Evolutionary conservation across 2,113 vertebrate species (phyloP).

Genomic region (Nycticryphes semicollaris): DNA sequence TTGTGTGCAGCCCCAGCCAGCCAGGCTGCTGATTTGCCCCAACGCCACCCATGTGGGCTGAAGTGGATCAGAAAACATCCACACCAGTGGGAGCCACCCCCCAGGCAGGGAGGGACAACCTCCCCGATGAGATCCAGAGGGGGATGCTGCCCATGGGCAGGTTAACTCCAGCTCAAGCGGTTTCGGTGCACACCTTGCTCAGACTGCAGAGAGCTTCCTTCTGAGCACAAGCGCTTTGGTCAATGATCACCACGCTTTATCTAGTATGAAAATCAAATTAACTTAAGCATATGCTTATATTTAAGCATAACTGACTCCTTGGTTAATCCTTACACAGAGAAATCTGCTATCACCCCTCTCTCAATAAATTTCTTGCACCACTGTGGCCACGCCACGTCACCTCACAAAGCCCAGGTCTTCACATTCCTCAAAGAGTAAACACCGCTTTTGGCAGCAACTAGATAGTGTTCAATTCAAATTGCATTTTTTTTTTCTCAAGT

Average conservation of each 20-base stretch:
- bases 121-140: background rate
- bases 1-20: background rate
- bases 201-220: background rate
- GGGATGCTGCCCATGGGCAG: background rate
- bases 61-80: background rate
- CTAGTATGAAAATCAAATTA: conserved; percentile 18
- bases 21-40: background rate
- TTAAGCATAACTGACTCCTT: background rate
- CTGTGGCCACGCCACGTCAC: fast-evolving
- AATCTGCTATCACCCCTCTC: background rate
- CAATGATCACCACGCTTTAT: background rate
- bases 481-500: background rate
- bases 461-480: background rate
- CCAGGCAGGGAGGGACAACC: background rate
- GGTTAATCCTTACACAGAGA: background rate
- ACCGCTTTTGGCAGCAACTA: background rate
- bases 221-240: background rate
- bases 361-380: background rate
- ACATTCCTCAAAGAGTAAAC: background rate
- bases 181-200: background rate
- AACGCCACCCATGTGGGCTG: background rate
- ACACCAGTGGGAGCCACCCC: fast-evolving
- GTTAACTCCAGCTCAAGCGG: background rate
- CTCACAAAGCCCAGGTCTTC: background rate
- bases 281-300: background rate